Evolutionary conservation across 2,113 vertebrate species (phyloP), one percentile per base, ranked within the genome.

Genomic region (Notechis scutatus): DNA sequence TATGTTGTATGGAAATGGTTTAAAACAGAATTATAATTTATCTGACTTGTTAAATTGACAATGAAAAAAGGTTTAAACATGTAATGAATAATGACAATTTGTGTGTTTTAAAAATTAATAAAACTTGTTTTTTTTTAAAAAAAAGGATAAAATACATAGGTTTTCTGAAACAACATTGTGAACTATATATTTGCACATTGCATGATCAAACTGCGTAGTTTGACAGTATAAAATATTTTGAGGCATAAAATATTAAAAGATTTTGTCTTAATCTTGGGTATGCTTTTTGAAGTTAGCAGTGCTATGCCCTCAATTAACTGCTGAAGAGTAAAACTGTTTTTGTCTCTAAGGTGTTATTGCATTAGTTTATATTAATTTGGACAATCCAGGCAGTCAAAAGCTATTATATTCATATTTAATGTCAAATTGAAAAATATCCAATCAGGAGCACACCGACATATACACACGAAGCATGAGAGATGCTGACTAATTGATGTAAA

Each of bases 181-280:
- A 91, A 95, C 92, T 94, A 59, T 91, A 34, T 0, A 59, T 93
- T 95, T 96, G 91, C 91, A 94, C 85, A 89, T 81, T 92, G 89
- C 6, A 47, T 74, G 61, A 96, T 96, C 95, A 94, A 96, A 96
- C 95, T 95, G 93, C 91, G 92, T 94, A 93, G 94, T 87, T 96
- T 95, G 90, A 94, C 94, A 93, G 92, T 94, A 92, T 59, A 94
- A 93, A 94, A 94, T 23, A 69, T 74, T 69, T 34, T 92, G 92
- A 74, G 88, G 90, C 94, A 90, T 39, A 91, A 59, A 95, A 89
- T 95, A 95, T 88, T 89, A 91, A 94, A 90, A 94, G 92, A 93
- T 95, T 95, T 95, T 95, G 74, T 10, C 21, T 90, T 94, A 94
- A 96, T 95, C 94, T 96, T 95, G 95, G 89, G 23, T 92, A 20